These are phyloP conservation scores for Embiotoca jacksoni DNA, from an alignment of 2,113 vertebrate species.

Conservation along the genomic window DNA sequence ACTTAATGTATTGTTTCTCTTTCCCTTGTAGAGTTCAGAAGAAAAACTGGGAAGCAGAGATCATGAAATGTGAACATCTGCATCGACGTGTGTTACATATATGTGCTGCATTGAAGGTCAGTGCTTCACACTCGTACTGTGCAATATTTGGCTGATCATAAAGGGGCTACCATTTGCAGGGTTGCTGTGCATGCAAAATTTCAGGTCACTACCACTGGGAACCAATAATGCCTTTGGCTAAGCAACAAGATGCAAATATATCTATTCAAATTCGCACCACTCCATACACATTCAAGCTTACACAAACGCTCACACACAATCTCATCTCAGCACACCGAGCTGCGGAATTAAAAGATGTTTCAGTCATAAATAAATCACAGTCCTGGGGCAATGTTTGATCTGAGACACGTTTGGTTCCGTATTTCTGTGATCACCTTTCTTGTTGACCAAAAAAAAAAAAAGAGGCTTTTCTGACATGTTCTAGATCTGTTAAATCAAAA, in stretches of 20 bases:
- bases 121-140: constrained; percentile 44
- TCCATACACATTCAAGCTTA: constrained; percentile 52
- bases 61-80: constrained; percentile 67
- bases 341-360: constrained; percentile 50
- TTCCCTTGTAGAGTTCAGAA: constrained; percentile 47
- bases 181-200: constrained; percentile 82
- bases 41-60: constrained; percentile 30
- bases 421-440: constrained; percentile 20
- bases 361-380: constrained; percentile 42
- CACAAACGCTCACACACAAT: constrained; percentile 58
- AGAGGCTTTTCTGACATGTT: not conserved
- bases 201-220: constrained; percentile 78
- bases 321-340: constrained; percentile 25
- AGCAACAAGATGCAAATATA: constrained; percentile 85
- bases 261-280: constrained; percentile 83
- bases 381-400: constrained; percentile 42
- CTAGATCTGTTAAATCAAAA: constrained; percentile 18
- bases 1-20: constrained; percentile 31
- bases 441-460: constrained; percentile 29
- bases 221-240: constrained; percentile 79
- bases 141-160: constrained; percentile 59
- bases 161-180: constrained; percentile 68
- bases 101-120: constrained; percentile 69
- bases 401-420: constrained; percentile 37
- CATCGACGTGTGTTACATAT: constrained; percentile 52